Evolutionary conservation across 2,888 invertebrate species (phyloP), one percentile per base, ranked within the genome.

Genomic region (Lithosia quadra): DNA sequence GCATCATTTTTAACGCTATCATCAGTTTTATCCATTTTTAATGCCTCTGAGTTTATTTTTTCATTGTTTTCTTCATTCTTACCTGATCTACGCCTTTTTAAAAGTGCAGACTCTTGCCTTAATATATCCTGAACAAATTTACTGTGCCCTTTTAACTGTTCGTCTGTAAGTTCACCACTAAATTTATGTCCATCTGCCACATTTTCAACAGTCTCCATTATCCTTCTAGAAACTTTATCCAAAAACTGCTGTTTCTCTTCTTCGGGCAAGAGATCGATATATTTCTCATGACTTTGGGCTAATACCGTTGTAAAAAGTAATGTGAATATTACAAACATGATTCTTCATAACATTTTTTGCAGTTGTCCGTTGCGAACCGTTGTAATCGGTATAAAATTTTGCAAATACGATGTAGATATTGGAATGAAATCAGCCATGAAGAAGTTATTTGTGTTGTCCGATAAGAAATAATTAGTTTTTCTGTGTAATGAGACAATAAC

Each of bases 251-350:
- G 80, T 73, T 93, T 94, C 58, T 92, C 90, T 34, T 85, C 80
- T 49, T 91, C 91, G 0, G 92, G 90, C 21, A 94, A 77, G 36
- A 90, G 77, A 79, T 93, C 90, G 63, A 93, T 89, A 63, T 89
- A 93, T 73, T 88, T 90, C 59, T 90, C 87, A n/a, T 86, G 82
- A 75, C 80, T 87, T 5, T 86, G 84, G 55, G 75, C 79, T 0
- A 72, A 55, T 22, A 71, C 65, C 4, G 70, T 71, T 13, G 72
- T 60, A 4, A 78, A 69, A 74, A 78, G 71, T 68, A 82, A 66
- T 55, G 74, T 21, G 2, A 79, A 65, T 65, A 81, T 9, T 53
- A 91, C 78, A 75, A 86, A 18, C 80, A 82, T 83, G 82, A 66
- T 59, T 28, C 8, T 62, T 80, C 76, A 82, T 71, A 68, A 53